Conservation (phyloP, 2,113 vertebrate genomes). For the Zosterops japonicus region DNA sequence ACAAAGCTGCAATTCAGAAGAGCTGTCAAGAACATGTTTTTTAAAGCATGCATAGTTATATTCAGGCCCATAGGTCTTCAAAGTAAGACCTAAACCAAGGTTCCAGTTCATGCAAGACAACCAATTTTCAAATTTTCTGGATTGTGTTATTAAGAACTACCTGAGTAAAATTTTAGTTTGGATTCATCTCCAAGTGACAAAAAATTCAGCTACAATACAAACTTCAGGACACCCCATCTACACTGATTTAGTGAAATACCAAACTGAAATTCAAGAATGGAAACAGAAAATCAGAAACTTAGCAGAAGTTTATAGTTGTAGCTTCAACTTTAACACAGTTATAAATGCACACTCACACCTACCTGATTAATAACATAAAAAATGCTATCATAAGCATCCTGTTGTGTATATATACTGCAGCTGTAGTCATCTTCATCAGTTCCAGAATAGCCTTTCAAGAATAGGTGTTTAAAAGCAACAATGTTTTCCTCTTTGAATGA, state of each 20-base stretch:
- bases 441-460: constrained; percentile 89
- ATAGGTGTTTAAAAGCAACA: constrained; percentile 89
- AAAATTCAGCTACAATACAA: neutral
- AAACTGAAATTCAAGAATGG: neutral
- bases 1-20: constrained; percentile 10
- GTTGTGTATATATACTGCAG: constrained; percentile 84
- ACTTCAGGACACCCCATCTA: neutral
- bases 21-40: neutral
- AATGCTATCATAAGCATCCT: constrained; percentile 82
- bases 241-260: neutral
- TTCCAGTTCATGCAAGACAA: neutral
- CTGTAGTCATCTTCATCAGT: constrained; percentile 90
- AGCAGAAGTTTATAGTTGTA: neutral
- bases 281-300: neutral
- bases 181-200: neutral
- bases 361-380: constrained; percentile 88
- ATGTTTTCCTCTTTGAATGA: constrained; percentile 93
- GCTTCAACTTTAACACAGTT: neutral
- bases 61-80: neutral
- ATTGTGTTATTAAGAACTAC: neutral
- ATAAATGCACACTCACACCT: constrained; percentile 43
- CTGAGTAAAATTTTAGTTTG: neutral
- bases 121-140: neutral
- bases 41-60: neutral
- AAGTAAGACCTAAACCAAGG: neutral